Percentiles rank a stretch among this genome's conserved stretches.
Conservation (phyloP, 2,888 invertebrate genomes). For the Tholera decimalis region DNA sequence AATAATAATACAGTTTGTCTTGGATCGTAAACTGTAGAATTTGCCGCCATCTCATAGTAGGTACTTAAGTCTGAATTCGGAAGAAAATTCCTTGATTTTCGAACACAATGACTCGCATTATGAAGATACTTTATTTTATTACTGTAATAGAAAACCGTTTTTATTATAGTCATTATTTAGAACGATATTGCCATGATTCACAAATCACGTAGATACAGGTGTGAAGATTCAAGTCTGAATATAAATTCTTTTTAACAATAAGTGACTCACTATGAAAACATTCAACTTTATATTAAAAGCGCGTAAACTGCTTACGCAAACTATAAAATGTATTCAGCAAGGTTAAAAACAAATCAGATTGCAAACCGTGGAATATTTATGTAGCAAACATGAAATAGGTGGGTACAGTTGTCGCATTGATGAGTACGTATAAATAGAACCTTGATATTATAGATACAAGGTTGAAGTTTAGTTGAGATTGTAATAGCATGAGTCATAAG, state of each 20-base stretch:
- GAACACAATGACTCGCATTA: conserved; percentile 28
- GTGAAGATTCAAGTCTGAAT: conserved; percentile 59
- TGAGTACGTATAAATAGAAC: conserved; percentile 64
- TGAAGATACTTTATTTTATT: conserved; percentile 46
- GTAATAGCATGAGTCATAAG: conserved; percentile 76
- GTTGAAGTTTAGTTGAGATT: conserved; percentile 69
- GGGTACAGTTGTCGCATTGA: conserved; percentile 70
- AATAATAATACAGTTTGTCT: conserved; percentile 33
- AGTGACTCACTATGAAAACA: conserved; percentile 68
- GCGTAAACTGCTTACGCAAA: conserved; percentile 70
- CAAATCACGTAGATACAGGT: conserved; percentile 60
- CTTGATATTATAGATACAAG: conserved; percentile 69
- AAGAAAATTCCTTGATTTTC: conserved; percentile 32
- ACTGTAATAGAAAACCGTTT: conserved; percentile 41
- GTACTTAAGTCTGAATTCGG: conserved; percentile 42
- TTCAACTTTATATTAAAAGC: conserved; percentile 69
- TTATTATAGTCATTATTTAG: conserved; percentile 38
- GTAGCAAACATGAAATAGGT: conserved; percentile 74
- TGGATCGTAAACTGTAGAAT: conserved; percentile 27
- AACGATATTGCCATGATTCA: conserved; percentile 58
- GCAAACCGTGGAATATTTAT: conserved; percentile 75
- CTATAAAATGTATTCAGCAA: conserved; percentile 73
- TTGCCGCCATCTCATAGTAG: conserved; percentile 17
- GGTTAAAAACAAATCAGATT: conserved; percentile 76
- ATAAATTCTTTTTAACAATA: conserved; percentile 59